These are phyloP conservation scores for Campylomormyrus numenius DNA, from an alignment of 2,113 vertebrate species.

Conservation along the genomic window DNA sequence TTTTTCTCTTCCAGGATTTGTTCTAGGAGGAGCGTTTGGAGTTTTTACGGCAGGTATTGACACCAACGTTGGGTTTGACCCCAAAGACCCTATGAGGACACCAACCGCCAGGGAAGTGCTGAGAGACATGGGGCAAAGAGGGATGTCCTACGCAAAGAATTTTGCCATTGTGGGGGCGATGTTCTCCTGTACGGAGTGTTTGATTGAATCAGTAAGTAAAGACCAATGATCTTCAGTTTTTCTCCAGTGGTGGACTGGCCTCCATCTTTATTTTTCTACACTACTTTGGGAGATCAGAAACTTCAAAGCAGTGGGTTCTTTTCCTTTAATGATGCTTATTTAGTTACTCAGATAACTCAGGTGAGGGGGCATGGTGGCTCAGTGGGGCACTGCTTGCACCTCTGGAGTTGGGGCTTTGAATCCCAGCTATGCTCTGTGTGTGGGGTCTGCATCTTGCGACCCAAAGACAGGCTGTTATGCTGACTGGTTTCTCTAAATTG, in stretches of 20 bases:
- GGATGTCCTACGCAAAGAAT: conserved; percentile 96
- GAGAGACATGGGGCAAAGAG: conserved; percentile 96
- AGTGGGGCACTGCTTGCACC: background rate
- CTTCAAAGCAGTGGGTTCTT: background rate
- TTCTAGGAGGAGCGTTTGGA: conserved; percentile 90
- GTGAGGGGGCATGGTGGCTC: background rate
- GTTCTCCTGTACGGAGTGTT: conserved; percentile 94
- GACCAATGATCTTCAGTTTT: background rate
- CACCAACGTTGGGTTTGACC: conserved; percentile 90
- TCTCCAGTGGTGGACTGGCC: background rate
- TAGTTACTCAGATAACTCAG: background rate
- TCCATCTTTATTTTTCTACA: background rate
- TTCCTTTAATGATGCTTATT: background rate
- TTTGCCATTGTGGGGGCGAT: conserved; percentile 95
- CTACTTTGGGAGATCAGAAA: background rate
- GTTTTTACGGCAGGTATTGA: conserved; percentile 95
- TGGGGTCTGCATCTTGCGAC: background rate
- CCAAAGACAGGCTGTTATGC: background rate
- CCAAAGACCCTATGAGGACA: conserved; percentile 86
- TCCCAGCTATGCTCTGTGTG: background rate
- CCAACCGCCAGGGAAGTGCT: conserved; percentile 88
- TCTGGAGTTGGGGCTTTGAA: background rate
- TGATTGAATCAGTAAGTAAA: conserved; percentile 87
- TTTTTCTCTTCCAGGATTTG: conserved; percentile 67
- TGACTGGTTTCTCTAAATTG: background rate